Evolutionary conservation across 2,888 invertebrate species (phyloP), one percentile per base, ranked within the genome.

Genomic region (Melieria crassipennis): DNA sequence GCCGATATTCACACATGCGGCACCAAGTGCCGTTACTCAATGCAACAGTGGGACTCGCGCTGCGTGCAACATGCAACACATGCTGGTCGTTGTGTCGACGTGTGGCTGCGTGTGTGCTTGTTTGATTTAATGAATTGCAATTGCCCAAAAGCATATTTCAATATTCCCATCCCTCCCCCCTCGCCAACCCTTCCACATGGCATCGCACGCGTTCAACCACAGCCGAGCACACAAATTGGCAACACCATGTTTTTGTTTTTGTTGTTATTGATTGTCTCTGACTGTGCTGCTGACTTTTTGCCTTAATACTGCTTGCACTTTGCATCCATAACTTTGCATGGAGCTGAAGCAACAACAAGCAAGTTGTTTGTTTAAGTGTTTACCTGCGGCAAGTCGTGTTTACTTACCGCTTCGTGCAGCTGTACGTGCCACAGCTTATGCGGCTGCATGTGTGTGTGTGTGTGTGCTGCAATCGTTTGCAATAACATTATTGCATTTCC

Each of bases 401-500:
- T 11, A 61, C 45, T 5, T 16, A 62, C 55, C 42, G 65, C 55
- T 65, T 45, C 13, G 47, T 16, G 47, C 30, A 10, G 16, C 48
- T 48, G 9, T 45, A 50, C 43, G 52, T 10, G 4, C 43, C 11
- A 30, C 30, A 30, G 46, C 57, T 43, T 42, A 43, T 45, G 13
- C 5, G 55, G n/a, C 42, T 7, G 30, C 5, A 55, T 50, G 52
- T 56, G 43, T 42, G 30, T 63, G 63, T 67, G 60, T 43, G 11
- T 60, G 56, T 50, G 11, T 1, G 13, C 7, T 11, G 63, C 52
- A 55, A 77, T 76, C 74, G 75, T 69, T 65, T 75, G 73, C 77
- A 76, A 76, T 77, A 76, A 75, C 73, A 77, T 73, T 76, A 77
- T 77, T 75, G 75, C 75, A 77, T 77, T 75, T 77, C 77, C 75